Evolutionary conservation across 2,888 invertebrate species (phyloP).

Genomic region (Ceraclea dissimilis): DNA sequence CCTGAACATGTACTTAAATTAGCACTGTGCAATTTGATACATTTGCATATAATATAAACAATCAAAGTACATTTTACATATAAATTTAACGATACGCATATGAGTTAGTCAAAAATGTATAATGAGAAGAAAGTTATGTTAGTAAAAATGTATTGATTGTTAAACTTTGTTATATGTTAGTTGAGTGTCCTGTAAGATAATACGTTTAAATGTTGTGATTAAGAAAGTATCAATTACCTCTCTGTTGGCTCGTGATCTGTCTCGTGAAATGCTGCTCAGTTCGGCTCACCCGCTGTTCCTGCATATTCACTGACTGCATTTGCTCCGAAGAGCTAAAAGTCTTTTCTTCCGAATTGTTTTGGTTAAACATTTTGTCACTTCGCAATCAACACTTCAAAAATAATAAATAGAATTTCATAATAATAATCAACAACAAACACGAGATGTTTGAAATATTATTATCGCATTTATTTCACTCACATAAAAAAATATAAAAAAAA

Average conservation of each 20-base stretch:
- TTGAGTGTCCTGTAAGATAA: neutral
- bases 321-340: constrained; percentile 39
- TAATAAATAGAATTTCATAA: constrained; percentile 1
- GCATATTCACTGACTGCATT: constrained; percentile 42
- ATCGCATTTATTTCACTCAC: constrained; percentile 13
- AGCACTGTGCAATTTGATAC: too few species aligned
- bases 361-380: constrained; percentile 61
- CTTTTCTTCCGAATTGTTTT: constrained; percentile 42
- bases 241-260: constrained; percentile 69
- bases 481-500: constrained; percentile 12
- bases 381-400: constrained; percentile 1
- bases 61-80: too few species aligned
- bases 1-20: too few species aligned
- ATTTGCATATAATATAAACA: too few species aligned
- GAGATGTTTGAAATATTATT: neutral
- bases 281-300: constrained; percentile 54
- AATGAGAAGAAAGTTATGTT: too few species aligned
- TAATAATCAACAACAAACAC: constrained; percentile 27
- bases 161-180: too few species aligned
- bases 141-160: too few species aligned
- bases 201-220: neutral
- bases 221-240: constrained; percentile 45
- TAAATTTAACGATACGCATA: too few species aligned
- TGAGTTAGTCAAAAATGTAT: too few species aligned
- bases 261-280: constrained; percentile 74